phyloP scores from a whole-genome alignment of 1,140 invertebrate genomes.

The Lasioglossum baleicum region DNA sequence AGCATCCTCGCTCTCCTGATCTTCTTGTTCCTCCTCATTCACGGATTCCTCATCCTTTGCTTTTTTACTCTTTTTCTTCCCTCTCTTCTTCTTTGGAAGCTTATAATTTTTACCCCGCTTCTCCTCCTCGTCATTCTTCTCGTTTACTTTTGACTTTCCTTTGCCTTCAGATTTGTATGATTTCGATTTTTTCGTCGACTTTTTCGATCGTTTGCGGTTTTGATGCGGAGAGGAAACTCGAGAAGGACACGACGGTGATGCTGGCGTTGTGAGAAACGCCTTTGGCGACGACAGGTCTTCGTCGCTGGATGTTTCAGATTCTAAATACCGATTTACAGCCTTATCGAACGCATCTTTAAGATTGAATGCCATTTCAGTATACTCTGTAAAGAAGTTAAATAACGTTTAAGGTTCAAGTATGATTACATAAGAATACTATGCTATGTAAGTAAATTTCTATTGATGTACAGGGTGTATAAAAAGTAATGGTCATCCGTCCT shows the following conservation, averaged over 20 bases:
- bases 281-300: constrained; percentile 68
- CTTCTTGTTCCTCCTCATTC: constrained; percentile 76
- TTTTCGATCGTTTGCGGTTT: constrained; percentile 72
- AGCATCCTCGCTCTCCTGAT: constrained; percentile 67
- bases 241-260: constrained; percentile 65
- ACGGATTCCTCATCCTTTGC: constrained; percentile 74
- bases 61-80: constrained; percentile 70
- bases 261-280: constrained; percentile 46
- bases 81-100: constrained; percentile 67
- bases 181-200: constrained; percentile 74
- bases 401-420: not conserved
- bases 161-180: constrained; percentile 70
- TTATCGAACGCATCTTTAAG: constrained; percentile 89
- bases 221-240: constrained; percentile 66
- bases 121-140: constrained; percentile 76
- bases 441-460: no score
- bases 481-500: no score
- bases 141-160: constrained; percentile 67
- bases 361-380: constrained; percentile 92
- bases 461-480: no score
- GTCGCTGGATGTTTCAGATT: constrained; percentile 89
- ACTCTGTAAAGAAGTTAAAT: constrained; percentile 83
- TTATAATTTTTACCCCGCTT: constrained; percentile 58
- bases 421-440: no score
- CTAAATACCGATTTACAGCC: constrained; percentile 89